Percentiles rank a stretch among this genome's conserved stretches.
phyloP scores from a whole-genome alignment of 2,888 invertebrate species.

The Eutolmus rufibarbis region DNA sequence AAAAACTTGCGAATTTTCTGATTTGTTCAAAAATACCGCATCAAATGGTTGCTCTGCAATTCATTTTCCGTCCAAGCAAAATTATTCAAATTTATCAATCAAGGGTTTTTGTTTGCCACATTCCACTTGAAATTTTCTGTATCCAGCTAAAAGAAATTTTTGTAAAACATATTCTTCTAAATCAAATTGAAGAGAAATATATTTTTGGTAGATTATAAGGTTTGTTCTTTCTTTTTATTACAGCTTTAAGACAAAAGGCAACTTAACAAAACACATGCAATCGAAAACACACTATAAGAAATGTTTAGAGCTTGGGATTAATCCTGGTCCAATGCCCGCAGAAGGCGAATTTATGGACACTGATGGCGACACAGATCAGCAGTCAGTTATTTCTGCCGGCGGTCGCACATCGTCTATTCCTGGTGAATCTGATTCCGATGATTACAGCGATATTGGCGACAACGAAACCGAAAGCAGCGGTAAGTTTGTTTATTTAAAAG shows the following conservation, averaged over 20 bases:
- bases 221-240: slow-evolving; percentile 57
- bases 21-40: too few relatives aligned
- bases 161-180: too few relatives aligned
- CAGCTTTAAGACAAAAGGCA: slow-evolving; percentile 98
- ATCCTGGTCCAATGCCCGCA: slow-evolving; percentile 74
- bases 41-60: too few relatives aligned
- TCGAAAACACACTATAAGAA: slow-evolving; percentile 97
- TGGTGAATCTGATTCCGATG: slow-evolving; percentile 72
- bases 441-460: slow-evolving; percentile 71
- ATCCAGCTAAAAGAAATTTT: too few relatives aligned
- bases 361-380: slow-evolving; percentile 63
- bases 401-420: slow-evolving; percentile 61
- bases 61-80: too few relatives aligned
- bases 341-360: slow-evolving; percentile 69
- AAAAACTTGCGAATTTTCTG: too few relatives aligned
- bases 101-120: too few relatives aligned
- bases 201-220: neutral
- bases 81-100: too few relatives aligned
- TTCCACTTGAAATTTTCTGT: too few relatives aligned
- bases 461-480: slow-evolving; percentile 74
- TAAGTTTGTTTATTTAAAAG: slow-evolving; percentile 58
- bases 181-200: too few relatives aligned
- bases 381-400: slow-evolving; percentile 58
- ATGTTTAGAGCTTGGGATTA: slow-evolving; percentile 83
- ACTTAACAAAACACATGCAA: slow-evolving; percentile 97